Evolutionary conservation across 1,140 invertebrate genomes (phyloP).

Genomic region (Metopolophium dirhodum): DNA sequence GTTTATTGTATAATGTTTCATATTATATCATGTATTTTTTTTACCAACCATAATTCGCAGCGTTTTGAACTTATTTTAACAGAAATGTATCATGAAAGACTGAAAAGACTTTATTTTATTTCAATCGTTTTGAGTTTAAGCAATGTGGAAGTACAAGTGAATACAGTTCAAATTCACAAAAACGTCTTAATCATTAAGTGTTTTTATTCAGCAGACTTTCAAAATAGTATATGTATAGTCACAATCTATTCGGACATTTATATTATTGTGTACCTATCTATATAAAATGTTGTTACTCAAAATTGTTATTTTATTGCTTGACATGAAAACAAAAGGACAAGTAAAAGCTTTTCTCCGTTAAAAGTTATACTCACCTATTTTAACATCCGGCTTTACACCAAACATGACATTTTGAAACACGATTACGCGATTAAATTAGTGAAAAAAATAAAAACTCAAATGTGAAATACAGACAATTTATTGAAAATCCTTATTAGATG

Average conservation of each 20-base stretch:
- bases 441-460: neutral
- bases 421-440: neutral
- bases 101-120: neutral
- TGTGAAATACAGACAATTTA: neutral
- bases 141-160: neutral
- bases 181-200: constrained; percentile 1
- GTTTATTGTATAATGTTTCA: no score
- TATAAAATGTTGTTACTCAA: neutral
- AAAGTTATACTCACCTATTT: neutral
- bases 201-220: neutral
- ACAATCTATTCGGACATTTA: neutral
- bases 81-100: neutral
- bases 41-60: neutral
- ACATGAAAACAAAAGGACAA: constrained; percentile 19
- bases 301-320: constrained; percentile 33
- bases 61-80: neutral
- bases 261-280: neutral
- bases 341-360: constrained; percentile 40
- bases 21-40: neutral
- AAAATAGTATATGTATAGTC: neutral
- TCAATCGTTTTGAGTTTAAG: neutral
- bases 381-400: neutral
- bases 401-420: neutral
- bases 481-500: neutral
- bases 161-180: neutral